phyloP scores from a whole-genome alignment of 2,113 vertebrate species.

The Dicrurus megarhynchus region DNA sequence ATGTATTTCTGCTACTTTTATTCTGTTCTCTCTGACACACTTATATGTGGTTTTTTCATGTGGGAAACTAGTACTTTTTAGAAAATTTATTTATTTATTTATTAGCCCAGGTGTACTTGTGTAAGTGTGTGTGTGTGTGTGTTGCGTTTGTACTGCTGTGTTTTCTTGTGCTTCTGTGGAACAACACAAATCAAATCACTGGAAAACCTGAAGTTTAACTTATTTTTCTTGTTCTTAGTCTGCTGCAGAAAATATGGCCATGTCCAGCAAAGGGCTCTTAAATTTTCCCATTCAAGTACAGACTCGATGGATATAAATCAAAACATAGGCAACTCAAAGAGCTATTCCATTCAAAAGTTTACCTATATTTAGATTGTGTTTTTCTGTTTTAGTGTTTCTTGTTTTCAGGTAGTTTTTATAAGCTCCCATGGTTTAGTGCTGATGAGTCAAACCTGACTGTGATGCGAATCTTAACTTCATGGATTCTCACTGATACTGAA shows the following conservation, averaged over 20 bases:
- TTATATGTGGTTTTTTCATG: not conserved
- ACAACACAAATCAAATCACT: not conserved
- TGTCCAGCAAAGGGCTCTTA: not conserved
- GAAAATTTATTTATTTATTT: not conserved
- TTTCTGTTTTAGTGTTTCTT: not conserved
- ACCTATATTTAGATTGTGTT: not conserved
- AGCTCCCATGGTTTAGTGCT: not conserved
- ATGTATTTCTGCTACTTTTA: not conserved
- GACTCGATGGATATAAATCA: not conserved
- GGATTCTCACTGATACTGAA: slow-evolving; percentile 5
- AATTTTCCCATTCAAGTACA: not conserved
- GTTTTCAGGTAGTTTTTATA: not conserved
- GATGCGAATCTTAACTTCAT: not conserved
- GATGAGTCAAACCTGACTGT: not conserved
- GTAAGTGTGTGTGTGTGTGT: not conserved
- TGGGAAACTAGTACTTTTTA: not conserved
- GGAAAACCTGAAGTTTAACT: not conserved
- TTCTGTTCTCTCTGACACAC: not conserved
- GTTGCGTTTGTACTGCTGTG: not conserved
- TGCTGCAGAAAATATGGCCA: not conserved
- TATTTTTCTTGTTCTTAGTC: not conserved
- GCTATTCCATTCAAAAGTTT: not conserved
- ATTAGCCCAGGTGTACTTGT: not conserved
- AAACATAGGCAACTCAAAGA: not conserved
- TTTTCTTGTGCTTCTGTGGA: not conserved